phyloP scores from a whole-genome alignment of 2,797 vertebrate genomes.

The Sebastes ruberrimus region DNA sequence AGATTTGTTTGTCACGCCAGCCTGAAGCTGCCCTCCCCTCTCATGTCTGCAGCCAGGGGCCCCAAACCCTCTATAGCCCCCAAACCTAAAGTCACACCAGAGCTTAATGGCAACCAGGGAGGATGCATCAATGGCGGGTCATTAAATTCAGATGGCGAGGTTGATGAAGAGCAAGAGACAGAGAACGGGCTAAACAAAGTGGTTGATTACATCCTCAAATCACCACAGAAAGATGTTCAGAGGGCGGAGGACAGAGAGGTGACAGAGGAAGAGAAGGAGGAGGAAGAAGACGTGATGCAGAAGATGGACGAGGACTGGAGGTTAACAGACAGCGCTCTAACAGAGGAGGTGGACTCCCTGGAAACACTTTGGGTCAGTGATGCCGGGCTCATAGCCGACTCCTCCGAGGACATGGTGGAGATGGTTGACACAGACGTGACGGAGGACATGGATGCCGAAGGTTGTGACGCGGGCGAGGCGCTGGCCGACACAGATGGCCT shows the following conservation, averaged over 20 bases:
- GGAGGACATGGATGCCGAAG: conserved; percentile 72
- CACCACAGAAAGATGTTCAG: conserved; percentile 23
- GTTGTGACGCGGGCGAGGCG: conserved; percentile 75
- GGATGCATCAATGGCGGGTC: conserved; percentile 79
- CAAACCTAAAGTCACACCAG: conserved; percentile 86
- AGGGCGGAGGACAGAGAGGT: conserved; percentile 14
- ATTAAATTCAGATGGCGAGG: conserved; percentile 69
- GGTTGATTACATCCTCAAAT: conserved; percentile 17
- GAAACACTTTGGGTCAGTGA: conserved; percentile 67
- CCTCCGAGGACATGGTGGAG: conserved; percentile 60
- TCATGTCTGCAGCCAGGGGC: conserved; percentile 84
- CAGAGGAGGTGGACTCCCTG: conserved; percentile 70
- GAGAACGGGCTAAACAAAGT: conserved; percentile 46
- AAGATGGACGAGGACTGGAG: conserved; percentile 73
- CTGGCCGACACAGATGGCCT: conserved; percentile 77
- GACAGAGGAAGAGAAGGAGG: conserved; percentile 43
- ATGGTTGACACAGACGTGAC: conserved; percentile 64
- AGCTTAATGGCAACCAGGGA: conserved; percentile 79
- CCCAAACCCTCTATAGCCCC: conserved; percentile 91
- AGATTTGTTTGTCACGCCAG: conserved; percentile 82
- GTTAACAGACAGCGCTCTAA: conserved; percentile 56
- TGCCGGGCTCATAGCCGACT: conserved; percentile 50
- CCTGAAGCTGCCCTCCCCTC: conserved; percentile 80
- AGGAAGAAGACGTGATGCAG: conserved; percentile 50
- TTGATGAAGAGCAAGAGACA: conserved; percentile 72